Percentiles rank a stretch among this genome's conserved stretches.
phyloP scores from a whole-genome alignment of 1,140 invertebrate genomes.

The Anastrepha obliqua region DNA sequence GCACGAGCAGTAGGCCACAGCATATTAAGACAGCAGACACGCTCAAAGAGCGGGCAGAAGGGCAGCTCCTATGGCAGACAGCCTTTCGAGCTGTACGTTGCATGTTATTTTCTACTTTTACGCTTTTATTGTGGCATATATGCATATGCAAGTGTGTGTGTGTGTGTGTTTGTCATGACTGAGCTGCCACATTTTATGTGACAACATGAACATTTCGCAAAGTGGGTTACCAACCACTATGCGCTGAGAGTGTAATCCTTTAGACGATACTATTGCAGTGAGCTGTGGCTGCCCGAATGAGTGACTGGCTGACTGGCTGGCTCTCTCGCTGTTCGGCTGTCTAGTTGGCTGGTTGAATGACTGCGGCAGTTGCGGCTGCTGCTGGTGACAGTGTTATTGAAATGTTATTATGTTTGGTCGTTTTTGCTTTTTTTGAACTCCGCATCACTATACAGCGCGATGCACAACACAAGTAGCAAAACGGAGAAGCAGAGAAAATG shows the following conservation, averaged over 20 bases:
- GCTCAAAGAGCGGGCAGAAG: background rate
- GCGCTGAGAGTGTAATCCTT: conserved; percentile 35
- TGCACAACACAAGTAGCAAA: background rate
- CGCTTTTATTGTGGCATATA: background rate
- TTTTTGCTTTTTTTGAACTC: background rate
- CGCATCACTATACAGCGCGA: background rate
- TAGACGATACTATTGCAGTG: background rate
- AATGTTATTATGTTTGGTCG: conserved; percentile 18
- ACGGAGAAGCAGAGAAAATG: background rate
- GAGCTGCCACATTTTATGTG: conserved; percentile 48
- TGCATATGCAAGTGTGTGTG: background rate
- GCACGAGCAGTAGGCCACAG: background rate
- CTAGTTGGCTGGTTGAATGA: conserved; percentile 19
- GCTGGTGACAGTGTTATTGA: conserved; percentile 38
- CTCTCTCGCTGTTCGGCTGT: background rate
- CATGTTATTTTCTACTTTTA: background rate
- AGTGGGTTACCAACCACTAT: conserved; percentile 34
- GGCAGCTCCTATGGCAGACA: background rate
- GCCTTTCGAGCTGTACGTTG: background rate
- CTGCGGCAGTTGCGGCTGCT: background rate
- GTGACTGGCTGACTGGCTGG: conserved; percentile 8
- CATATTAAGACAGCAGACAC: background rate
- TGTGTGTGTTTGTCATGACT: background rate
- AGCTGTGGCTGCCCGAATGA: conserved; percentile 5
- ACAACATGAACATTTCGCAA: conserved; percentile 46